Conservation (phyloP, 2,797 vertebrate species). For the Scomberomorus guttatus region DNA sequence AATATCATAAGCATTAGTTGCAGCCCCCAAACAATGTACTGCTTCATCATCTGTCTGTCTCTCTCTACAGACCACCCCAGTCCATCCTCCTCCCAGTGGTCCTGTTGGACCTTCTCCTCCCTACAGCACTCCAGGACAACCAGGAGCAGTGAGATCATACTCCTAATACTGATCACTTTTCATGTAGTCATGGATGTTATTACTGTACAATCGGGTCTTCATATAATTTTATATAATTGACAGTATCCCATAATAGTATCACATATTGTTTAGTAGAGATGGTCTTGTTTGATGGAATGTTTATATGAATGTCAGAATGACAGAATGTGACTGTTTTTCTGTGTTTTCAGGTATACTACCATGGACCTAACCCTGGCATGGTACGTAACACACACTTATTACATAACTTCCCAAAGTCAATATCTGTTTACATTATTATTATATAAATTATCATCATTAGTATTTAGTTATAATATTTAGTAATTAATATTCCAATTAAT, state of each 20-base stretch:
- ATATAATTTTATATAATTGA: not conserved
- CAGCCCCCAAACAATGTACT: not conserved
- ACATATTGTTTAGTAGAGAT: not conserved
- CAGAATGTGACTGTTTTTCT: constrained; percentile 2
- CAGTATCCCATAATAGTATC: not conserved
- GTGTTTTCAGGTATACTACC: constrained; percentile 59
- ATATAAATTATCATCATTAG: too few species aligned
- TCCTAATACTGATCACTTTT: not conserved
- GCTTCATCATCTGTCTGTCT: not conserved
- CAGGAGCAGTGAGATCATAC: constrained; percentile 50
- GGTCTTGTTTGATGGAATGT: not conserved
- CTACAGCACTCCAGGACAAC: constrained; percentile 58
- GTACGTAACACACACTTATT: constrained; percentile 31
- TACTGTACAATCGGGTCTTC: not conserved
- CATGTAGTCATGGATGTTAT: not conserved
- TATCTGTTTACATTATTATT: not conserved
- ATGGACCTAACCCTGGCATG: constrained; percentile 16
- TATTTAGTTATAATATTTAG: too few species aligned
- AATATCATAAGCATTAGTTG: not conserved
- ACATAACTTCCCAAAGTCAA: not conserved
- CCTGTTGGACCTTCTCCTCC: constrained; percentile 65
- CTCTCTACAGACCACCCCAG: constrained; percentile 16
- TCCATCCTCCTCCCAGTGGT: constrained; percentile 45
- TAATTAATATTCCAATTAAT: too few species aligned
- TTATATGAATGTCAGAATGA: not conserved